Evolutionary conservation across 2,888 invertebrate species (phyloP).

Genomic region (Globia sparganii): DNA sequence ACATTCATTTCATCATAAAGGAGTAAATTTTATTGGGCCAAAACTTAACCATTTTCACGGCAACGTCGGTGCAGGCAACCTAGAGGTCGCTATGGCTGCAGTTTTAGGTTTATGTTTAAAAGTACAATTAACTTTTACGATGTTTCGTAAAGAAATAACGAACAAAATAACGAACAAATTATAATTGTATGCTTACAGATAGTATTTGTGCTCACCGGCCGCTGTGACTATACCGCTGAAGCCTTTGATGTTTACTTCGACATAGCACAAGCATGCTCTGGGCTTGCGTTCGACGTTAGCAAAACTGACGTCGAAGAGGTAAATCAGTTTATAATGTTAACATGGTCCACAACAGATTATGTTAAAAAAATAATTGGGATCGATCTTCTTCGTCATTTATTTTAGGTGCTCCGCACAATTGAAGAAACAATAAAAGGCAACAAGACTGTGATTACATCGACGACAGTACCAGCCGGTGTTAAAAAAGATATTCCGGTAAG

Average conservation of each 20-base stretch:
- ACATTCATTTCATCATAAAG: not conserved
- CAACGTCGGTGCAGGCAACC: not conserved
- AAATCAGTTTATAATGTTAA: constrained; percentile 11
- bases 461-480: constrained; percentile 19
- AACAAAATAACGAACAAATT: not conserved
- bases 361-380: not conserved
- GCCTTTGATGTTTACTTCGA: constrained; percentile 54
- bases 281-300: constrained; percentile 38
- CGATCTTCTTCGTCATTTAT: not conserved
- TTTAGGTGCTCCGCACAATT: constrained; percentile 54
- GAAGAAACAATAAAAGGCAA: constrained; percentile 54
- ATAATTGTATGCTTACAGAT: constrained; percentile 47
- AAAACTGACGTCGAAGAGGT: constrained; percentile 39
- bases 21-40: not conserved
- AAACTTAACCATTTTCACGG: not conserved
- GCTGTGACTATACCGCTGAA: not conserved
- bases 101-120: not conserved
- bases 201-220: constrained; percentile 60
- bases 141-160: not conserved
- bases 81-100: not conserved
- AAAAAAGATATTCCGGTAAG: constrained; percentile 49
- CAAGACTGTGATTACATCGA: constrained; percentile 34
- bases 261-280: constrained; percentile 60
- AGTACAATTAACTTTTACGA: not conserved
- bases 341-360: not conserved